Conservation (phyloP, 2,888 invertebrate species). For the Unio delphinus region DNA sequence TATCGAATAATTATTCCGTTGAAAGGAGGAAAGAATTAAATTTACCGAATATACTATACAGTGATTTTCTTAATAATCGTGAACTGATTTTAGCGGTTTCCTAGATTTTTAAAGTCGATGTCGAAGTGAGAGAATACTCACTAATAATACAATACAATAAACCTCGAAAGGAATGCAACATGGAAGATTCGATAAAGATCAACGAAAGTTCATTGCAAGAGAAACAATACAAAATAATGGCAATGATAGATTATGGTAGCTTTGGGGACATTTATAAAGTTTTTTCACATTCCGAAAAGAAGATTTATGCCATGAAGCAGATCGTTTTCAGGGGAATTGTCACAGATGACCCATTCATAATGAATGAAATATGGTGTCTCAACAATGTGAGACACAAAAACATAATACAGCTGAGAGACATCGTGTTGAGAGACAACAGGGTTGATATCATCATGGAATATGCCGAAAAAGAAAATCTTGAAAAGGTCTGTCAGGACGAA, state of each 20-base stretch:
- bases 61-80: no score
- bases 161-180: no score
- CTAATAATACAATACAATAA: no score
- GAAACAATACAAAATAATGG: constrained; percentile 16
- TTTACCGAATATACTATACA: no score
- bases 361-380: constrained; percentile 37
- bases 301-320: constrained; percentile 36
- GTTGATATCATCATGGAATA: constrained; percentile 43
- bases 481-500: constrained; percentile 19
- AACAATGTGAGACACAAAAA: constrained; percentile 35
- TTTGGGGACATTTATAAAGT: constrained; percentile 45
- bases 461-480: constrained; percentile 40
- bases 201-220: constrained; percentile 5
- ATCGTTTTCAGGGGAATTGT: constrained; percentile 31
- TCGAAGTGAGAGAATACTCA: no score
- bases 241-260: constrained; percentile 40
- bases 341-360: constrained; percentile 32
- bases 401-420: constrained; percentile 33
- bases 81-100: no score
- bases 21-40: no score
- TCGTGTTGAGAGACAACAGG: constrained; percentile 18
- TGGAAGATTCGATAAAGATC: no score
- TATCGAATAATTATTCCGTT: no score
- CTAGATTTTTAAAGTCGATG: no score
- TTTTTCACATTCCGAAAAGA: constrained; percentile 11